Base-by-base conservation (phyloP, 1,140 invertebrate species). In the Euglossa dilemma region DNA sequence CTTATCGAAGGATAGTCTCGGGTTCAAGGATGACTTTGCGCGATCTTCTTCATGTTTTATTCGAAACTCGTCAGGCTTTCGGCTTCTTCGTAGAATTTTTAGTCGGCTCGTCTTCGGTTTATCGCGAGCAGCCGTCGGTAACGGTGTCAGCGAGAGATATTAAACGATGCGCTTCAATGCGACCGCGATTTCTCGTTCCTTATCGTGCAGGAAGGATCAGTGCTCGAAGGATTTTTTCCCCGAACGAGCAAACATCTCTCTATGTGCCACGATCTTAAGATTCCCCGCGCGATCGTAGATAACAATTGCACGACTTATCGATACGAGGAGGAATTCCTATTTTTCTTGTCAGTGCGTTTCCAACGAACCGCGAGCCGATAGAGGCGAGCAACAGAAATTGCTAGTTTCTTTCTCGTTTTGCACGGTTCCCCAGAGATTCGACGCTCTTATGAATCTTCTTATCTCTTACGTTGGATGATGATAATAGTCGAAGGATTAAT, bases 211-310 rank as follows among this genome's bases (percentile, higher is more conserved):
- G n/a, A 16, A 72, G 47, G 69, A 80, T 72, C 56, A 72, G 7
- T 12, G 25, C 5, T 1, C 11, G n/a, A 73, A 54, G 47, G 47
- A 80, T 45, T 73, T 63, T 54, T 73, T 69, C 6, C 18, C 23
- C 2, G 20, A n/a, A 52, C 56, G 28, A 45, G 16, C 56, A 64
- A 72, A 52, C 14, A 52, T 20, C 20, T 61, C 43, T 50, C 8
- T 16, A 4, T 18, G 8, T 25, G 28, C 4, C 57, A 3, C 43
- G 23, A 72, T 79, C 77, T 36, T 28, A 14, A 57, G 23, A 12
- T 23, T 67, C 47, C 57, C 45, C 18, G 14, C 52, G 61, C 14
- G 75, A 56, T 69, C n/a, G 50, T 64, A 79, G 66, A 79, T 80
- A 52, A 63, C 47, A n/a, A 6, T 8, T 6, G 12, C 16, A 43